Evolutionary conservation across 2,888 invertebrate species (phyloP), one percentile per base, ranked within the genome.

Genomic region (Drosophila nr. perissopoda): DNA sequence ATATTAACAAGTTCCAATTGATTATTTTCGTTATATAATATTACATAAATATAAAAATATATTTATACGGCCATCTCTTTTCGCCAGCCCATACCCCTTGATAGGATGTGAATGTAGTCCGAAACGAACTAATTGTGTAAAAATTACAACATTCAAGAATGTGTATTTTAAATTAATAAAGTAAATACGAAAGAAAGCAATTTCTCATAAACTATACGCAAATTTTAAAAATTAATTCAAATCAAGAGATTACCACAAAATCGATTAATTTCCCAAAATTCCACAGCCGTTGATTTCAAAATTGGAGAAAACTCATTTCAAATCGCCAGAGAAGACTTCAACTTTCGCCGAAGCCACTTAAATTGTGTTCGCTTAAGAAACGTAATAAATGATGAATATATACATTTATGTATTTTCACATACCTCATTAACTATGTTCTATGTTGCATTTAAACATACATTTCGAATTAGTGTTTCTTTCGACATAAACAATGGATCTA

Each of bases 111-210:
- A 52, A 75, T 69, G 69, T 82, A 73, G 73, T 87, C 85, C 85
- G 68, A 76, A 82, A 69, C 82, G 73, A 89, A 72, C 74, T 76
- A 89, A 84, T 38, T 59, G 66, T 84, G 56, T 74, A 73, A 77
- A 82, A 79, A 62, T 63, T 51, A 46, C 25, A 79, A 76, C 71
- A 82, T 79, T 74, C 51, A 71, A 78, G 68, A 65, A 66, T 42
- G 54, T 79, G 69, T 79, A 81, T 79, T 79, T 79, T 78, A 77
- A 81, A 69, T 53, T 71, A 77, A 81, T 62, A 82, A 81, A 79
- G 70, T 60, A 63, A 83, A 85, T 67, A 51, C 60, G 42, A 70
- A 36, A 34, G 34, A 52, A n/a, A 4, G 40, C 33, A 33, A 11
- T 33, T 33, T 33, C 33, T 33, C 11, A 11, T 11, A 33, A 10